Conservation (phyloP, 2,797 vertebrate species). For the Enteromius viviparus region DNA sequence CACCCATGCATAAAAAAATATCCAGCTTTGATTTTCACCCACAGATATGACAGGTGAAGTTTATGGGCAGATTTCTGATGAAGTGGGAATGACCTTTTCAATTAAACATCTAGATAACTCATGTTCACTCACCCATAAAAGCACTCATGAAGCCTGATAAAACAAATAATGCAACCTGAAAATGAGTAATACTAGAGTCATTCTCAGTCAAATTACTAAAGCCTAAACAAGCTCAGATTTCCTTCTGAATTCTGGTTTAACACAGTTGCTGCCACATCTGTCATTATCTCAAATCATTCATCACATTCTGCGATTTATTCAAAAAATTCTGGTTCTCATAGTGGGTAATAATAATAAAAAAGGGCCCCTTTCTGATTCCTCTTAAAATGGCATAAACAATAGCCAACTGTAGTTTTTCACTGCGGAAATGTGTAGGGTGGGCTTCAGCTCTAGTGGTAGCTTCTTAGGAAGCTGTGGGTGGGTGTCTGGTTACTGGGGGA, state of each 20-base stretch:
- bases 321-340: background rate
- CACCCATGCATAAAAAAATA: slow-evolving; percentile 52
- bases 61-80: slow-evolving; percentile 42
- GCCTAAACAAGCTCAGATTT: slow-evolving; percentile 9
- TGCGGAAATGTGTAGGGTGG: slow-evolving; percentile 49
- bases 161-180: background rate
- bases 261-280: background rate
- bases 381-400: slow-evolving; percentile 37
- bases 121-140: background rate
- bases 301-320: slow-evolving; percentile 26
- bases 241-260: slow-evolving; percentile 12
- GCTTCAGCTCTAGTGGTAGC: slow-evolving; percentile 57
- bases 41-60: slow-evolving; percentile 38
- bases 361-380: slow-evolving; percentile 15
- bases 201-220: background rate
- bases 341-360: slow-evolving; percentile 30
- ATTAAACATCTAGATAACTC: slow-evolving; percentile 7
- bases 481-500: slow-evolving; percentile 77
- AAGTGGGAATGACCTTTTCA: slow-evolving; percentile 25
- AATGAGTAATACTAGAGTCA: background rate
- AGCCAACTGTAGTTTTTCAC: slow-evolving; percentile 44
- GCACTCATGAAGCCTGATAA: background rate
- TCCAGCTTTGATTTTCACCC: slow-evolving; percentile 57
- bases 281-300: slow-evolving; percentile 28
- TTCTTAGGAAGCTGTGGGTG: slow-evolving; percentile 48